A percentile compares a stretch with the other conserved stretches of the same genome.
Evolutionary conservation across 1,140 invertebrate species (phyloP).

Genomic region (Ctenoplectra terminalis): DNA sequence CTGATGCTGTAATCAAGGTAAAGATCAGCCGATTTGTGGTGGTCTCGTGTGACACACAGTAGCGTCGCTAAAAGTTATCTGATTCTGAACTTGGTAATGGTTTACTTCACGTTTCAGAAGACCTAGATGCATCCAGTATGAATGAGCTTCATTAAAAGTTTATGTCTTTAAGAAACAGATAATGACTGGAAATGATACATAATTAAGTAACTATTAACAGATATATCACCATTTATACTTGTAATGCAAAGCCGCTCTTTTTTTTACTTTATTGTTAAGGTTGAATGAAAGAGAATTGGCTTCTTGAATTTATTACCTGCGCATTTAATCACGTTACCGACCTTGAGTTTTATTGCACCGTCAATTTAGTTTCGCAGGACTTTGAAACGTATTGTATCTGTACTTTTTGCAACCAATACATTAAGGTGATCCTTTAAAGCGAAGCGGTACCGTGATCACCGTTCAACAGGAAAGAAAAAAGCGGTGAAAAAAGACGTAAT

Average conservation of each 20-base stretch:
- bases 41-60: not conserved
- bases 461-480: conserved; percentile 42
- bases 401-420: not conserved
- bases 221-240: too few relatives aligned
- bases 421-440: conserved; percentile 37
- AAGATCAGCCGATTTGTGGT: not conserved
- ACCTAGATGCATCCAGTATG: not conserved
- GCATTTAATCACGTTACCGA: not conserved
- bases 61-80: not conserved
- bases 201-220: not conserved
- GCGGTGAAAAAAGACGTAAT: conserved; percentile 41
- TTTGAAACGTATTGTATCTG: not conserved
- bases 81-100: not conserved
- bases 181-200: not conserved
- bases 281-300: not conserved
- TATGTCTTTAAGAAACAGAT: too few relatives aligned
- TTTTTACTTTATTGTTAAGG: not conserved
- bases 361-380: not conserved
- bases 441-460: not conserved
- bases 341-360: not conserved
- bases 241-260: too few relatives aligned
- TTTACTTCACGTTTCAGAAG: not conserved
- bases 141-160: not conserved
- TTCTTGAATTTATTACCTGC: not conserved
- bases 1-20: not conserved